phyloP scores from a whole-genome alignment of 2,888 invertebrate genomes.

The Melieria omissa region DNA sequence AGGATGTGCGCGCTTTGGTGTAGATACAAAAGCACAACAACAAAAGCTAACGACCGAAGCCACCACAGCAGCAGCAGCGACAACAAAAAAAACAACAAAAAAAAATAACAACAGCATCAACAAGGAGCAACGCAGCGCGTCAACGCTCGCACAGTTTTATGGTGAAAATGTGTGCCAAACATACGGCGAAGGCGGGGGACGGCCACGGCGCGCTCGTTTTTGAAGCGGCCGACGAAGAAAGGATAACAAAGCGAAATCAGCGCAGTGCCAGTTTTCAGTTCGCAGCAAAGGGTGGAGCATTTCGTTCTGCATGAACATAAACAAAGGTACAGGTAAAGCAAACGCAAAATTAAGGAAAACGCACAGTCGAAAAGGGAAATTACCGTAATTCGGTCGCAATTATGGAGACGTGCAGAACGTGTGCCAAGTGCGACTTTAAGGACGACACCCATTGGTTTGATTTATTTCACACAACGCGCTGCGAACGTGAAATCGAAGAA shows the following conservation, averaged over 20 bases:
- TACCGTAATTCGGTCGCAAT: neutral
- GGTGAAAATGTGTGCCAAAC: conserved; percentile 17
- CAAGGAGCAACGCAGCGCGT: conserved; percentile 2
- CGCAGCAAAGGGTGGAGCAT: neutral
- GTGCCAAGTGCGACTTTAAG: conserved; percentile 62
- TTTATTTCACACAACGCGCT: conserved; percentile 57
- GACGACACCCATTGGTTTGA: conserved; percentile 58
- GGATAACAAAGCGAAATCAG: neutral
- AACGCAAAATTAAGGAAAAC: neutral
- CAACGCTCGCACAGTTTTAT: neutral
- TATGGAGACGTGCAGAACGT: conserved; percentile 63
- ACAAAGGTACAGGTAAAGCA: too few relatives aligned
- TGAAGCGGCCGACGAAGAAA: neutral
- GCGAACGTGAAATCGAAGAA: conserved; percentile 55
- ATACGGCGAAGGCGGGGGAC: neutral
- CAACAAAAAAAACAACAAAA: conserved; percentile 18
- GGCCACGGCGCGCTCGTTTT: too few relatives aligned
- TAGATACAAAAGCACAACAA: conserved; percentile 22
- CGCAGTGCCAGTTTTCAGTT: conserved; percentile 1
- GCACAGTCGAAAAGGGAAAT: neutral
- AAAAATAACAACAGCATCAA: conserved; percentile 10
- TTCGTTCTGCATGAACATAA: neutral
- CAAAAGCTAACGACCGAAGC: neutral
- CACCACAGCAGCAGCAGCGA: conserved; percentile 7
- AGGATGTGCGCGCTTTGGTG: conserved; percentile 38